Evolutionary conservation across 1,140 invertebrate species (phyloP), one percentile per base, ranked within the genome.

Genomic region (Lasioglossum albipes): DNA sequence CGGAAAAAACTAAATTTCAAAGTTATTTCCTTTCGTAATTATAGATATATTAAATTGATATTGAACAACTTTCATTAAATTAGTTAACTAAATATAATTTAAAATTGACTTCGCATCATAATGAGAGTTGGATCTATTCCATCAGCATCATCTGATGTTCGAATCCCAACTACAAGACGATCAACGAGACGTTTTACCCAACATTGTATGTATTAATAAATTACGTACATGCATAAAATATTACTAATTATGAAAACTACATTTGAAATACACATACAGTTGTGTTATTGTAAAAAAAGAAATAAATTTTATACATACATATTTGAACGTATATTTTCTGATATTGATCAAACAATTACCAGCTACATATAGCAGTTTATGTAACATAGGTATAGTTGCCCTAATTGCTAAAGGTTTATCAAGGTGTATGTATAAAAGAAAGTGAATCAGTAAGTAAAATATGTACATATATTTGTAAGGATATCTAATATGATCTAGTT

Each of bases 261-360:
- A 27, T 3, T 10, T 27, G 0, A 59, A 31, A 36, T 73, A 66
- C 41, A 68, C 12, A 66, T 27, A 62, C 12, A 77, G 45, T 57
- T 67, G n/a, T 7, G 4, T 83, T 75, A 68, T 31, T 67, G 52
- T 73, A 59, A 7, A 57, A n/a, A 66, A 72, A 22, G 31, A 57
- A 45, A 41, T 49, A 36, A 49, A 16, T n/a, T 49, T 64, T 18
- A 42, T 31, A 68, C 36, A 4, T 42, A 71, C 18, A 45, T 75
- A 72, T 61, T 42, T 70, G 65, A 67, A 79, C 76, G 62, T 82
- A 83, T 66, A 81, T 70, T 13, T 78, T 27, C 27, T 64, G 45
- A 62, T 82, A 89, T 88, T 89, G 84, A 88, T 87, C 80, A 87
- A 88, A 88, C 86, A 87, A 81, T 69, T 72, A 7, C 57, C 45